These are phyloP conservation scores for Papilio xuthus DNA, from an alignment of 1,140 invertebrate species.

Conservation along the genomic window DNA sequence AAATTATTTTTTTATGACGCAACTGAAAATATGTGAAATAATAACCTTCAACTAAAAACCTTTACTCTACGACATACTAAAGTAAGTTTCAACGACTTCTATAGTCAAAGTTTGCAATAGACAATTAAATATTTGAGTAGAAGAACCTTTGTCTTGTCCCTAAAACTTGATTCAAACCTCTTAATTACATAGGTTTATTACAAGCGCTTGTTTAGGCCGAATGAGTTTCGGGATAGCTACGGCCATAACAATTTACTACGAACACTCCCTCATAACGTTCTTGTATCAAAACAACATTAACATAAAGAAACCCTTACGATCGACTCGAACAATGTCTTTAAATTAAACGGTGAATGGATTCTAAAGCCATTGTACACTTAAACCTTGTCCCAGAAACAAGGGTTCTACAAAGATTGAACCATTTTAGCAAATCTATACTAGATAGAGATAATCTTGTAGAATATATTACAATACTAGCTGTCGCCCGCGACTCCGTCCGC, in stretches of 20 bases:
- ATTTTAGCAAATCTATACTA: not conserved
- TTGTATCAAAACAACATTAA: constrained; percentile 7
- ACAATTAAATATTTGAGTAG: constrained; percentile 24
- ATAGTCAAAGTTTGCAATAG: constrained; percentile 1
- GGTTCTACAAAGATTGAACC: not conserved
- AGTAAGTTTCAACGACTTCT: not conserved
- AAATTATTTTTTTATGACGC: too few species aligned
- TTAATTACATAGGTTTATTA: constrained; percentile 26
- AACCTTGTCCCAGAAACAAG: not conserved
- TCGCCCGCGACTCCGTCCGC: too few species aligned
- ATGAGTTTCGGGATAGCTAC: constrained; percentile 15
- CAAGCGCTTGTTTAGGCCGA: constrained; percentile 4
- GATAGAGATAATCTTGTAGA: too few species aligned
- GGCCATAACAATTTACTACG: constrained; percentile 7
- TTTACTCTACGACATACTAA: not conserved
- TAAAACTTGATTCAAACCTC: constrained; percentile 25
- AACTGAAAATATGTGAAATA: not conserved
- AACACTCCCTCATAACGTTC: constrained; percentile 9
- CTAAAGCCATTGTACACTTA: not conserved
- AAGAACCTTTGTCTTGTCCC: constrained; percentile 15
- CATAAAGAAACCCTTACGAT: constrained; percentile 24
- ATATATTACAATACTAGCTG: too few species aligned
- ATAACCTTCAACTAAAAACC: not conserved
- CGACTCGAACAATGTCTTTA: constrained; percentile 15
- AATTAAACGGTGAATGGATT: constrained; percentile 8